phyloP scores from a whole-genome alignment of 2,113 vertebrate genomes.

The Neogobius melanostomus region DNA sequence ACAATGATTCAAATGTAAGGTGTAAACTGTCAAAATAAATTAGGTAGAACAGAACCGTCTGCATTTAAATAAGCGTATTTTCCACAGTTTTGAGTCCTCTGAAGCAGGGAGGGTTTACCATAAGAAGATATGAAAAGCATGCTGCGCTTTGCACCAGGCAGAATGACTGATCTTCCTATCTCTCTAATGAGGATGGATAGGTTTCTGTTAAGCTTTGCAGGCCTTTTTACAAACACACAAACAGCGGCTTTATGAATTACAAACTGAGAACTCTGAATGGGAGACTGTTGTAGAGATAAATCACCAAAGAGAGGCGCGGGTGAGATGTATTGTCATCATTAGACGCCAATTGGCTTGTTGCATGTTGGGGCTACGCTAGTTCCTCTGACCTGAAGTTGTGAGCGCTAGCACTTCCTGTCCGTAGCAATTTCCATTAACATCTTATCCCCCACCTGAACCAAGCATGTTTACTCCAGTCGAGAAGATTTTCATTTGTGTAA shows the following conservation, averaged over 20 bases:
- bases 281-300: slow-evolving; percentile 46
- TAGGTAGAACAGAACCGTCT: background rate
- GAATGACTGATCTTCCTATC: slow-evolving; percentile 44
- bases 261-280: slow-evolving; percentile 32
- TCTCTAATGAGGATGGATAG: slow-evolving; percentile 60
- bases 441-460: too few species aligned
- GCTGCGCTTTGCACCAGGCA: slow-evolving; percentile 22
- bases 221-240: slow-evolving; percentile 43
- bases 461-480: too few species aligned
- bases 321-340: slow-evolving; percentile 45
- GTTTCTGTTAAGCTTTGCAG: slow-evolving; percentile 38
- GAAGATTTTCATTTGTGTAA: too few species aligned
- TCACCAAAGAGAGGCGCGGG: slow-evolving; percentile 37
- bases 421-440: too few species aligned
- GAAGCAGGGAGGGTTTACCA: slow-evolving; percentile 17
- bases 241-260: slow-evolving; percentile 45
- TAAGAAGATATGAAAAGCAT: slow-evolving; percentile 10
- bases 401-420: too few species aligned
- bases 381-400: too few species aligned
- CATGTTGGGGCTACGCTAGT: too few species aligned
- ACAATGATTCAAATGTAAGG: too few species aligned
- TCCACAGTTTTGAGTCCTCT: background rate
- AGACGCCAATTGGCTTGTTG: too few species aligned
- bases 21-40: background rate
- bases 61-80: too few species aligned